A percentile compares a stretch with the other conserved stretches of the same genome.
These are phyloP conservation scores for Paragorgia papillata DNA, from an alignment of 92 coral and sea anemone species.

Conservation along the genomic window DNA sequence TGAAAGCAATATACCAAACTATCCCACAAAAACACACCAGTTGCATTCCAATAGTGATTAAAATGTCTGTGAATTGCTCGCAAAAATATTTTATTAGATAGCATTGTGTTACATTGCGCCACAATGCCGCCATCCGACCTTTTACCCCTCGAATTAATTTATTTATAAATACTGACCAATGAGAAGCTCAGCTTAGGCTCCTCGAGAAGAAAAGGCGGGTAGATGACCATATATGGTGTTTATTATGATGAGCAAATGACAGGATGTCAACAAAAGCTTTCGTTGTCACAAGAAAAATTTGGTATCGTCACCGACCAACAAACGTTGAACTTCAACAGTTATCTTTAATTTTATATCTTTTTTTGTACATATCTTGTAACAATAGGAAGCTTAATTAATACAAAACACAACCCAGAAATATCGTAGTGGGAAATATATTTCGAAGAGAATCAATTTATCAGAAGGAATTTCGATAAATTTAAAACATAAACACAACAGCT, in stretches of 20 bases:
- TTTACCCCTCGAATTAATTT: neutral
- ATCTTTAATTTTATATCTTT: neutral
- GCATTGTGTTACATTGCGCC: no score
- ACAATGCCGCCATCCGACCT: no score
- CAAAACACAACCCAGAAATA: constrained; percentile 4
- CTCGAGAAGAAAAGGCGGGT: neutral
- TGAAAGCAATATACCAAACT: no score
- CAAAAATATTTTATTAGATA: no score
- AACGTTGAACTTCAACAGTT: neutral
- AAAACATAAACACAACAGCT: neutral
- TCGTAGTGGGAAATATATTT: neutral
- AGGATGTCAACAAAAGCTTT: constrained; percentile 48
- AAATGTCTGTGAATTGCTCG: no score
- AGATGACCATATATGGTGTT: constrained; percentile 35
- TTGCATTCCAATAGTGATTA: no score
- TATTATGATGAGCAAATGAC: constrained; percentile 29
- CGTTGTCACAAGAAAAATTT: constrained; percentile 10
- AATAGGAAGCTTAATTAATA: neutral
- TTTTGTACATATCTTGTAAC: neutral
- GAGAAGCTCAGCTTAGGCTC: constrained; percentile 15
- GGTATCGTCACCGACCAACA: neutral
- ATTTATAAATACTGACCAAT: neutral
- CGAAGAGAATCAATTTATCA: neutral
- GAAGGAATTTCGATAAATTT: no score
- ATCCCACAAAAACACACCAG: no score